phyloP scores from a whole-genome alignment of 2,888 invertebrate species.

The Operophtera brumata region DNA sequence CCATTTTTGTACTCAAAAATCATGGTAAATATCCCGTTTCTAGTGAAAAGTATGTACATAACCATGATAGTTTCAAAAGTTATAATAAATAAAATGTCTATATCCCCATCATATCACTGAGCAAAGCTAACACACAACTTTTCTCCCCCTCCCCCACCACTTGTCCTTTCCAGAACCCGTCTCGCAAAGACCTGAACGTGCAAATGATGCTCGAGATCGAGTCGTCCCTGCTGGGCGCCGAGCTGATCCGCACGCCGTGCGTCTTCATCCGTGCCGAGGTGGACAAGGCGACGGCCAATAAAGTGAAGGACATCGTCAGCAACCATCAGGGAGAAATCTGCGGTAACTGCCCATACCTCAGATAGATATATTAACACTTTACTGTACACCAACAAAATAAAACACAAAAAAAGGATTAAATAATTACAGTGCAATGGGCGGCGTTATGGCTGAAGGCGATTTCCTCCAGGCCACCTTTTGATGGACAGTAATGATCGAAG shows the following conservation, averaged over 20 bases:
- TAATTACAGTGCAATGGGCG: too few species aligned
- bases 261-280: conserved; percentile 92
- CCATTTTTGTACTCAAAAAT: too few species aligned
- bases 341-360: conserved; percentile 61
- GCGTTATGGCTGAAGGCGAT: too few species aligned
- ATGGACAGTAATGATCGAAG: too few species aligned
- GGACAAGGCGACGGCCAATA: conserved; percentile 88
- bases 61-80: too few species aligned
- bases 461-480: too few species aligned
- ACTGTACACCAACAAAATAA: too few species aligned
- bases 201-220: conserved; percentile 96
- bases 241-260: conserved; percentile 88
- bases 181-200: conserved; percentile 93
- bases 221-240: conserved; percentile 89
- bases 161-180: conserved; percentile 87
- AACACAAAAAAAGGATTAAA: too few species aligned
- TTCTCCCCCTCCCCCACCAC: conserved; percentile 40
- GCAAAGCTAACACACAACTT: conserved; percentile 37
- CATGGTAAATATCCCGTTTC: too few species aligned
- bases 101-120: background rate
- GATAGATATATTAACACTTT: too few species aligned
- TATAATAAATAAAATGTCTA: too few species aligned
- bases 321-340: conserved; percentile 90
- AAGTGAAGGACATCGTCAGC: conserved; percentile 93
- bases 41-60: too few species aligned